phyloP scores from a whole-genome alignment of 2,888 invertebrate species.

The Stomorhina lunata region DNA sequence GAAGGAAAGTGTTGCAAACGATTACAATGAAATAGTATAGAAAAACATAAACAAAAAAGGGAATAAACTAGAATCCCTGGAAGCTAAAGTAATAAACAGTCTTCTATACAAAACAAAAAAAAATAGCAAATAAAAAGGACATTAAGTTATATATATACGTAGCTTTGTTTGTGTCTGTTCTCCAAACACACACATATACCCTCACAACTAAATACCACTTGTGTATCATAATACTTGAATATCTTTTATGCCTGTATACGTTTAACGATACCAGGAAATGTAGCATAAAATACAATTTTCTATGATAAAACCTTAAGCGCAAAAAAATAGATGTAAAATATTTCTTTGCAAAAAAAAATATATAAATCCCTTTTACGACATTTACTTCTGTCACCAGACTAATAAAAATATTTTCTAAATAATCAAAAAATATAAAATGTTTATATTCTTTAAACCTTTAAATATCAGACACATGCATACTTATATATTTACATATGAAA shows the following conservation, averaged over 20 bases:
- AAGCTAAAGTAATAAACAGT: conserved; percentile 10
- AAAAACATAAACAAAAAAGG: background rate
- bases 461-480: too few species aligned
- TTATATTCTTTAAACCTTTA: background rate
- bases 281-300: conserved; percentile 23
- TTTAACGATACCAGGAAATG: conserved; percentile 38
- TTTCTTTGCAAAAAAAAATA: background rate
- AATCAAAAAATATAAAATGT: conserved; percentile 2
- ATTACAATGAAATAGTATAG: background rate
- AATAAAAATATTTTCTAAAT: background rate
- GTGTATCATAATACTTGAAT: too few species aligned
- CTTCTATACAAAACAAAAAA: background rate
- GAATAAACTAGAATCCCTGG: background rate
- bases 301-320: conserved; percentile 10
- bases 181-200: background rate
- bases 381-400: background rate
- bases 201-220: too few species aligned
- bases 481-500: too few species aligned
- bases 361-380: background rate
- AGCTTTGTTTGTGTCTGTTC: background rate
- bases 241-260: background rate
- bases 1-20: conserved; percentile 28
- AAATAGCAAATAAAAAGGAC: too few species aligned
- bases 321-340: background rate
- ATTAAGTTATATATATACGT: too few species aligned